Evolutionary conservation across 2,888 invertebrate genomes (phyloP), one percentile per base, ranked within the genome.

Genomic region (Troilus luridus): DNA sequence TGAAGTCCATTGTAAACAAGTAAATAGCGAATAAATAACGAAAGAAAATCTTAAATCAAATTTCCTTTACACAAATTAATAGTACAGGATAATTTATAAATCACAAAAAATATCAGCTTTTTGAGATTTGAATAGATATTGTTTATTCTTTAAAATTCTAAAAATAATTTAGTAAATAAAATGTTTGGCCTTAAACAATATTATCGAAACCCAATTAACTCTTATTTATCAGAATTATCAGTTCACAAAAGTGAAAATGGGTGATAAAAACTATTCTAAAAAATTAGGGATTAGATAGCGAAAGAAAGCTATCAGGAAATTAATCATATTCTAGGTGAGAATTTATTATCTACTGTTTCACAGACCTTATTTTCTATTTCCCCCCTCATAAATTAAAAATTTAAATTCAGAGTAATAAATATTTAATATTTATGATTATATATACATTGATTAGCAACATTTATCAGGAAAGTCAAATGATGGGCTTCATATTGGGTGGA

Each of bases 201-300:
- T 77, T 77, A 77, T 77, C 72, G 27, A 41, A 77, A 67, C 67
- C 67, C 24, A 67, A 14, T 67, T 67, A 67, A 67, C 27, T 41
- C 72, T 41, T 77, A 27, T 27, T 77, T 77, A 77, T 77, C 72
- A 17, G 6, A 77, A 77, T 77, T 77, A 77, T 77, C 72, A 41
- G 41, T 17, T 27, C 72, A 11, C 21, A 27, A 77, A 77, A 77
- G 72, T 77, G 72, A 77, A 77, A 77, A 77, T 27, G 41, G 14
- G 0, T 17, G 72, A 77, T 77, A 77, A 77, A 8, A 41, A 77
- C 41, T 41, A 77, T 77, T 77, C 72, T 77, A 77, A 27, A 77
- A 77, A 77, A 77, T 77, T 77, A 19, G 6, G 72, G 72, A 77
- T 77, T 41, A 77, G 72, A 77, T 77, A 77, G 27, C 2, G 72